Percentiles rank a stretch among this genome's conserved stretches.
Evolutionary conservation across 2,113 vertebrate genomes (phyloP).

Genomic region (Marmota flaviventris): DNA sequence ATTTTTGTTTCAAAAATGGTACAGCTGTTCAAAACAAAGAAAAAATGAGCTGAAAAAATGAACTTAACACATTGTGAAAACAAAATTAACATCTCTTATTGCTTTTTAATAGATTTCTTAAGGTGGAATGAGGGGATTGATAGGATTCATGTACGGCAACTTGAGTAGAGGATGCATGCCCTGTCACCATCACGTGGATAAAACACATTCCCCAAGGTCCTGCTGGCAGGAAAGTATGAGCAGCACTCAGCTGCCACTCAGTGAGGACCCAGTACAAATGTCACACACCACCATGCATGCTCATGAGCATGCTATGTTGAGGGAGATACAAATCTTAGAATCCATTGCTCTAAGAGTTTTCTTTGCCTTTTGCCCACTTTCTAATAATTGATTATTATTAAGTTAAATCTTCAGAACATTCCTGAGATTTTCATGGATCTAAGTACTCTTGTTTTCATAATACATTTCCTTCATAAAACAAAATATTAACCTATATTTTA

Average conservation of each 20-base stretch:
- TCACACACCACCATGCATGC: not conserved
- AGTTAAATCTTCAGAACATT: not conserved
- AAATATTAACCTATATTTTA: not conserved
- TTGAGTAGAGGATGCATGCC: not conserved
- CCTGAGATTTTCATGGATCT: not conserved
- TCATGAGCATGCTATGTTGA: not conserved
- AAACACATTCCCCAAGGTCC: not conserved
- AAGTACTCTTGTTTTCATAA: not conserved
- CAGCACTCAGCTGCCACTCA: not conserved
- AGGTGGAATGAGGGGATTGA: not conserved
- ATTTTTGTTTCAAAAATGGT: conserved; percentile 35
- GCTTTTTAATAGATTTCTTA: not conserved
- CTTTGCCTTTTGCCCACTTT: conserved; percentile 3
- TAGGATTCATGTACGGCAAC: not conserved
- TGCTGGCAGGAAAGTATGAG: not conserved
- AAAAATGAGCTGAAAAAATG: not conserved
- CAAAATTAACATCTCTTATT: not conserved
- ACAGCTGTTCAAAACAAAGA: conserved; percentile 19
- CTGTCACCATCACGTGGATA: not conserved
- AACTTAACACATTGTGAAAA: not conserved
- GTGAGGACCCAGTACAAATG: not conserved
- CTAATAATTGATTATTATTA: not conserved
- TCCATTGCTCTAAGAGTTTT: not conserved
- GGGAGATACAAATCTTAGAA: not conserved
- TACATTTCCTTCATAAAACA: not conserved